Conservation (phyloP, 2,888 invertebrate genomes). For the Lysandra bellargus region DNA sequence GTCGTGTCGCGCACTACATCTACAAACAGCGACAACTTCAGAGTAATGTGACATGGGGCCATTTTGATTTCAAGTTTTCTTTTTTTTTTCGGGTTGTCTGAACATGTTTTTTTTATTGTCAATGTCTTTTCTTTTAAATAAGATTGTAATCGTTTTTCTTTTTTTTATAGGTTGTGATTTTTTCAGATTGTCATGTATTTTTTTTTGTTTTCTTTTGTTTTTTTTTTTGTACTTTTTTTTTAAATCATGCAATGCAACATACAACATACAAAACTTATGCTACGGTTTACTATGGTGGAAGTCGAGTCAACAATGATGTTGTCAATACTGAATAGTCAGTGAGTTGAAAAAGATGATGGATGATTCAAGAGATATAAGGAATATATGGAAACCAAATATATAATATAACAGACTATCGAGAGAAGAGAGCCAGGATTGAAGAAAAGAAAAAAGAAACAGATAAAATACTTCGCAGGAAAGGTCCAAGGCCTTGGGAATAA, state of each 20-base stretch:
- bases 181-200: neutral
- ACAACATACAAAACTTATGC: neutral
- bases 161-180: neutral
- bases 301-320: neutral
- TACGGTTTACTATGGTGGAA: neutral
- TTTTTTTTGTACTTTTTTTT: neutral
- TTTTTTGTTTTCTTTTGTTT: neutral
- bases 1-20: conserved; percentile 78
- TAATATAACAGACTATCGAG: neutral
- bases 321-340: neutral
- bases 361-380: neutral
- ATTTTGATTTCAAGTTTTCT: conserved; percentile 33
- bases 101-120: neutral
- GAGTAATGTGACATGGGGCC: conserved; percentile 37
- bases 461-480: neutral
- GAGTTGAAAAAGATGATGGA: neutral
- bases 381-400: neutral
- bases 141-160: neutral
- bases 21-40: conserved; percentile 60
- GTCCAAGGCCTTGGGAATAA: neutral
- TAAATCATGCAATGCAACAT: neutral
- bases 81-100: conserved; percentile 35
- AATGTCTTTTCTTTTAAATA: neutral
- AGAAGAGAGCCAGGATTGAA: neutral
- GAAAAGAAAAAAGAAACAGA: neutral